Conservation (phyloP, 2,113 vertebrate species). For the Hucho hucho region DNA sequence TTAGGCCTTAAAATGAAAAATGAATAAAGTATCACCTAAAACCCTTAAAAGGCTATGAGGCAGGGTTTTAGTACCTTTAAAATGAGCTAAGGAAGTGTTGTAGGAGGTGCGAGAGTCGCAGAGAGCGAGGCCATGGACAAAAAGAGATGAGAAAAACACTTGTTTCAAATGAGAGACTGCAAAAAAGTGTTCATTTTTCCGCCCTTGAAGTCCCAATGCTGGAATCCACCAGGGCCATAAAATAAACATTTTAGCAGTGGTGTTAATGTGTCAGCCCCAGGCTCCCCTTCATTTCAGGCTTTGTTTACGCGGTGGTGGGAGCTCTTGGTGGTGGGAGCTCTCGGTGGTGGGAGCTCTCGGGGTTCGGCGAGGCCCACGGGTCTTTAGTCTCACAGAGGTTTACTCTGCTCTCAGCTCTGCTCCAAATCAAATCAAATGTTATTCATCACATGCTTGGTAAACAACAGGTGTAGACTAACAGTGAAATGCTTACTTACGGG, state of each 20-base stretch:
- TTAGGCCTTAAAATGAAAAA: conserved; percentile 42
- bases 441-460: too few relatives aligned
- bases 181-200: conserved; percentile 35
- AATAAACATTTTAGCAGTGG: conserved; percentile 65
- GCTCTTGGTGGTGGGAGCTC: conserved; percentile 62
- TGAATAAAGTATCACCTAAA: conserved; percentile 29
- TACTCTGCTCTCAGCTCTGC: conserved; percentile 53
- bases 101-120: conserved; percentile 32
- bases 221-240: conserved; percentile 59
- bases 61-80: conserved; percentile 45
- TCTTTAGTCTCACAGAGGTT: conserved; percentile 65
- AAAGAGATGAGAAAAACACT: conserved; percentile 29
- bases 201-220: conserved; percentile 34
- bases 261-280: conserved; percentile 60
- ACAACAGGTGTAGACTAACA: too few relatives aligned
- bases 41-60: conserved; percentile 22
- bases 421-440: too few relatives aligned
- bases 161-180: conserved; percentile 48
- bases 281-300: conserved; percentile 74
- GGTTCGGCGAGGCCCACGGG: conserved; percentile 67
- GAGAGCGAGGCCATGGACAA: neutral
- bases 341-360: conserved; percentile 59
- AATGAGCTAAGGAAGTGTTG: conserved; percentile 39
- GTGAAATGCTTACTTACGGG: too few relatives aligned
- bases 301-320: conserved; percentile 69